These are phyloP conservation scores for Andrena cerasifolii DNA, from an alignment of 1,140 invertebrate genomes.

Conservation along the genomic window DNA sequence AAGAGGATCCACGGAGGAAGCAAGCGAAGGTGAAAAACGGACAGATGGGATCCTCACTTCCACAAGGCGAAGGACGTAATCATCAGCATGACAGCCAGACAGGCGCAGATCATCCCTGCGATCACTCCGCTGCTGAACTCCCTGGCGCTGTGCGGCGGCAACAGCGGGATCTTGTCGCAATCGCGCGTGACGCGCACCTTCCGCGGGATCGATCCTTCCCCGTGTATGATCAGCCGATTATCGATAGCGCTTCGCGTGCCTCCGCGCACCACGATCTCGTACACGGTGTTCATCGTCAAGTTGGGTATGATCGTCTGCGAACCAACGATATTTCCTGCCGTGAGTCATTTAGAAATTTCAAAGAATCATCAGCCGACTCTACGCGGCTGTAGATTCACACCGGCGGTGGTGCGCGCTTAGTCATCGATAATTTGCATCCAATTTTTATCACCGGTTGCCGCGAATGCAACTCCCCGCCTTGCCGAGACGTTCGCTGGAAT, in stretches of 20 bases:
- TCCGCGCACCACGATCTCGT: constrained; percentile 89
- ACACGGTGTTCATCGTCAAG: constrained; percentile 88
- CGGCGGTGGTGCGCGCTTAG: too few species aligned
- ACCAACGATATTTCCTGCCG: not conserved
- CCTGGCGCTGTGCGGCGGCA: constrained; percentile 83
- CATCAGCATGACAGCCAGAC: constrained; percentile 87
- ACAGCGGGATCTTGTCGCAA: constrained; percentile 86
- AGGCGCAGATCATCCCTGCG: constrained; percentile 88
- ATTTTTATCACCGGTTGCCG: too few species aligned
- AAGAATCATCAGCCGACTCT: too few species aligned
- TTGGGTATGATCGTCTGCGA: constrained; percentile 88
- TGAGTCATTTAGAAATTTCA: not conserved
- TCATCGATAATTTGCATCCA: too few species aligned
- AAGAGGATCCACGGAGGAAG: not conserved
- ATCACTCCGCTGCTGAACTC: constrained; percentile 88
- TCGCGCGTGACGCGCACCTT: constrained; percentile 87
- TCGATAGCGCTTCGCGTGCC: constrained; percentile 87
- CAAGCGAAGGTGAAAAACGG: not conserved
- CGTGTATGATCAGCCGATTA: constrained; percentile 85
- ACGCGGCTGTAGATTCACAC: too few species aligned
- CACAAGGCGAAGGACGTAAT: constrained; percentile 89
- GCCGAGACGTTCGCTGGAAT: too few species aligned
- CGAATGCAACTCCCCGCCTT: too few species aligned
- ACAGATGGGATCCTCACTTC: constrained; percentile 84
- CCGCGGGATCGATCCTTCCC: constrained; percentile 85